Percentiles rank a stretch among this genome's conserved stretches.
Evolutionary conservation across 2,113 vertebrate species (phyloP).

Genomic region (Dasyornis broadbenti): DNA sequence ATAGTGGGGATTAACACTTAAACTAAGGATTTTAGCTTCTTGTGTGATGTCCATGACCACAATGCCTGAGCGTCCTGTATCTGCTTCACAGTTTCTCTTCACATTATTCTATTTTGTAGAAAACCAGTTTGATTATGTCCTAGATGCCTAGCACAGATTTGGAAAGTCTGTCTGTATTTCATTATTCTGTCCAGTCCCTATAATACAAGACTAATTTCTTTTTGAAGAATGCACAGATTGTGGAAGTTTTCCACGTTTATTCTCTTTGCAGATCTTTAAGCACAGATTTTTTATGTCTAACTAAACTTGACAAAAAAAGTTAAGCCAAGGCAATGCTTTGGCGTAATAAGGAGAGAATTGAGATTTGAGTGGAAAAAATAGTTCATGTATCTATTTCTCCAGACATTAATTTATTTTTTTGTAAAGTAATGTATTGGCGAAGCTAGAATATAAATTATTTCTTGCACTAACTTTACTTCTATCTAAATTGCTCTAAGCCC

Average conservation of each 20-base stretch:
- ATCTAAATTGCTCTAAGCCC: conserved; percentile 21
- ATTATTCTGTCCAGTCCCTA: background rate
- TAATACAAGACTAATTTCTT: background rate
- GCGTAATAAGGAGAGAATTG: background rate
- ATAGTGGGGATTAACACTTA: background rate
- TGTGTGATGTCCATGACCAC: background rate
- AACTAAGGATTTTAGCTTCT: background rate
- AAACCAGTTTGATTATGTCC: background rate
- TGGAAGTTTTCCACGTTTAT: background rate
- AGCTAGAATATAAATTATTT: conserved; percentile 36
- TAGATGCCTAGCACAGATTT: background rate
- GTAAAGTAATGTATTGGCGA: background rate
- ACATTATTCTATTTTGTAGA: background rate
- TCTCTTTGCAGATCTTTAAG: background rate
- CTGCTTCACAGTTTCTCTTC: background rate
- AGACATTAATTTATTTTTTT: background rate
- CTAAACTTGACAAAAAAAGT: background rate
- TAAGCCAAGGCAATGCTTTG: background rate
- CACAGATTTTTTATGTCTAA: background rate
- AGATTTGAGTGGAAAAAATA: background rate
- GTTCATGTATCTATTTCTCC: background rate
- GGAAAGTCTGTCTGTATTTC: background rate
- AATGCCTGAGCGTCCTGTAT: background rate
- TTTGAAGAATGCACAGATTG: background rate
- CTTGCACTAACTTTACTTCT: background rate